Evolutionary conservation across 2,888 invertebrate species (phyloP), one percentile per base, ranked within the genome.

Genomic region (Cantharis nigra): DNA sequence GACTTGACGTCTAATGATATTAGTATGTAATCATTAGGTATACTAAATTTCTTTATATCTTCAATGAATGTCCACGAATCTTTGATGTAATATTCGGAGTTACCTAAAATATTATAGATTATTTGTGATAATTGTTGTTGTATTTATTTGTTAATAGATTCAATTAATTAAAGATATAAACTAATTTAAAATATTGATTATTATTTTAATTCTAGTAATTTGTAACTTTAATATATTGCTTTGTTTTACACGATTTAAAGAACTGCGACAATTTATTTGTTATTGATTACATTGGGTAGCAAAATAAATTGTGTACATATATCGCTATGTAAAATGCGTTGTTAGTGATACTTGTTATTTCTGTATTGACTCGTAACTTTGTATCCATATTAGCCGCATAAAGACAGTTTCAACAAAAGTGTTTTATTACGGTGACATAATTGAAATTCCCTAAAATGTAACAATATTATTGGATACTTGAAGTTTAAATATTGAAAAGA

Each of bases 301-400:
- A n/a, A 49, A 49, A 49, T 49, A 49, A 49, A 49, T 49, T 49
- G 49, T n/a, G n/a, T 49, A 49, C 49, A 49, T 49, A 49, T 49
- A 49, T 49, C 49, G 49, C n/a, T 49, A 49, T 49, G 49, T 49
- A 49, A 49, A 49, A 49, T 49, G 49, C 49, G 49, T 49, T 67
- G 65, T 67, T 67, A 67, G 65, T 67, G 23, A 67, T 67, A 67
- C 26, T 26, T 23, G 65, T 26, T 23, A 67, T 67, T 67, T 67
- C 65, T 26, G 26, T 67, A 67, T 67, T 67, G 65, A 67, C 65
- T 67, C 26, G 65, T 67, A 67, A 23, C 65, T 67, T 67, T 67
- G 23, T n/a, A 67, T 67, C 16, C 65, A 23, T 23, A 26, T 67
- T 67, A 67, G 23, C 49, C 49, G 49, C 49, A 49, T 23, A 67